A percentile compares a stretch with the other conserved stretches of the same genome.
These are phyloP conservation scores for Gymnosoma rotundatum DNA, from an alignment of 2,888 invertebrate genomes.

Conservation along the genomic window DNA sequence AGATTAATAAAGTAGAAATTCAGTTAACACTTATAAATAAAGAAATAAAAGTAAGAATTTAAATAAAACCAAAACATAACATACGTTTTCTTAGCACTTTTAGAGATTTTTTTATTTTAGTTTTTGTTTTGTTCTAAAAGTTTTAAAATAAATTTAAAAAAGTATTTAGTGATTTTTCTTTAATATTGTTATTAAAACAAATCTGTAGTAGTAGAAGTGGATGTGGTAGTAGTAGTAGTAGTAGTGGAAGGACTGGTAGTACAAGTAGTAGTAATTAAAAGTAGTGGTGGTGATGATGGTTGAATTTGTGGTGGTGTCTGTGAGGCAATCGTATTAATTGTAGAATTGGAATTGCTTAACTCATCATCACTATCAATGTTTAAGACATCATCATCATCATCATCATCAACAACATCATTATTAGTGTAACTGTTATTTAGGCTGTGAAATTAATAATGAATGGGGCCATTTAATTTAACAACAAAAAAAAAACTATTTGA, in stretches of 20 bases:
- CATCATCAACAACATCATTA: background rate
- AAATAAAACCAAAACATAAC: background rate
- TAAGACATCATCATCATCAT: conserved; percentile 38
- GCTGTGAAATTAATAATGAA: conserved; percentile 42
- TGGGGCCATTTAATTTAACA: conserved; percentile 23
- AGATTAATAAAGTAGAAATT: background rate
- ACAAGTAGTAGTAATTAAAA: conserved; percentile 16
- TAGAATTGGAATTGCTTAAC: conserved; percentile 11
- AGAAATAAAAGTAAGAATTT: background rate
- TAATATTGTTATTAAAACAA: conserved; percentile 19
- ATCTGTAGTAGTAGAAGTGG: conserved; percentile 28
- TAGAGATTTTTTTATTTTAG: background rate
- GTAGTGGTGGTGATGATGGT: conserved; percentile 29
- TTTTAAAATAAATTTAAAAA: conserved; percentile 12
- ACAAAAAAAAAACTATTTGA: conserved; percentile 5
- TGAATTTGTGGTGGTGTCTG: conserved; percentile 13
- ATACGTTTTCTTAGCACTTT: no score
- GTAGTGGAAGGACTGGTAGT: conserved; percentile 1
- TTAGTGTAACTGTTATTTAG: conserved; percentile 7
- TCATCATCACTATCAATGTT: conserved; percentile 24
- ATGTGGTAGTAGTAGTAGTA: background rate
- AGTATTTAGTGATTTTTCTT: conserved; percentile 9
- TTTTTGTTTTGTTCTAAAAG: background rate
- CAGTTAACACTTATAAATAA: conserved; percentile 27
- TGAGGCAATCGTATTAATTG: conserved; percentile 43